Base-by-base conservation (phyloP, 2,113 vertebrate genomes). In the Pyxicephalus adspersus region DNA sequence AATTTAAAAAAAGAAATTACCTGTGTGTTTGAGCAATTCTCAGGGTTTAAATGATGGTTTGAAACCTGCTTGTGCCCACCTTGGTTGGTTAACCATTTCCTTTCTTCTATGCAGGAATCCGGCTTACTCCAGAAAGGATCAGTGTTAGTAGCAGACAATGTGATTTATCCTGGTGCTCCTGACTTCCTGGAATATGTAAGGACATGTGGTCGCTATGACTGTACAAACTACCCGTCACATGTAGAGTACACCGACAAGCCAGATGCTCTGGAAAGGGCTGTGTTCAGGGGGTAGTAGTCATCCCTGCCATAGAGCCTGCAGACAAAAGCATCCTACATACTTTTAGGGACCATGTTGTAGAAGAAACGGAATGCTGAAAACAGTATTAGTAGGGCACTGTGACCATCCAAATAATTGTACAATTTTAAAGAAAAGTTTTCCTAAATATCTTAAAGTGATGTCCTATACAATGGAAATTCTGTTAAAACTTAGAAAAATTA, bases 251-350 rank as follows among this genome's bases (percentile, higher is more conserved):
- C 83, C 18, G 22, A 87, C 15, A 52, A 31, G 20, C 4, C 63
- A 29, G 94, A 94, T 5, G 92, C 91, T 31, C 31, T 94, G 85
- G 94, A 94, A 81, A 94, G 93, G 73, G 94, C 88, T 26, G 60
- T 52, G 11, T 75, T 83, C 9, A 22, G n/a, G 26, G 81, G 70
- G 75, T 31, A 71, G 67, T 63, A 1, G 2, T 63, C 9, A 61
- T 61, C 11, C 4, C 5, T 26, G 25, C 25, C 26, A 5, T 26
- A 3, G 6, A 61, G 26, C 38, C 9, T 0, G 38, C 15, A 13
- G 8, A 26, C 54, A 57, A 57, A 57, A 57, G 19, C 54, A 57
- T 20, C 18, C 19, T 57, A n/a, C 20, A 57, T 20, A n/a, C 18
- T n/a, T 9, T 15, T n/a, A 55, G 7, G 1, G 6, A 38, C 1